Conservation (phyloP, 1,140 invertebrate species). For the Mactra quadrangularis region DNA sequence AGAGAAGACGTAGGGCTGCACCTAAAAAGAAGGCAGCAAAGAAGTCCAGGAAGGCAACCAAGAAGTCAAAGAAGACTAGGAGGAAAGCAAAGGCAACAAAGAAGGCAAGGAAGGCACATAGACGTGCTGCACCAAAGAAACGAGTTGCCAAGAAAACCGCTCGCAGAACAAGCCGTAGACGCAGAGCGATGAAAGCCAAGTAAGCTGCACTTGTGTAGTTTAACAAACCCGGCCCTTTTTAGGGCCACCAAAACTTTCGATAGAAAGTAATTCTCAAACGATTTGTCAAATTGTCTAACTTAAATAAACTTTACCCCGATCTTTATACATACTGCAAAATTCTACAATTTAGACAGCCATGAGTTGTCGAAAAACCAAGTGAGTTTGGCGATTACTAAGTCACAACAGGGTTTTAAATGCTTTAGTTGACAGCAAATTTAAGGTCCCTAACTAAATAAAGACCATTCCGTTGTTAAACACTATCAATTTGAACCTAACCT, state of each 20-base stretch:
- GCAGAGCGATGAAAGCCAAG: slow-evolving; percentile 33
- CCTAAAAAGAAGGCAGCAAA: slow-evolving; percentile 14
- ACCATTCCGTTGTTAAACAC: no score
- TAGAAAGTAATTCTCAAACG: background rate
- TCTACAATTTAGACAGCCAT: no score
- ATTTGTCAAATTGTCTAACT: no score
- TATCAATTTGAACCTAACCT: no score
- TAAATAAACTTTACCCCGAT: no score
- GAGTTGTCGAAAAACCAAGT: no score
- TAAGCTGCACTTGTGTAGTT: slow-evolving; percentile 52
- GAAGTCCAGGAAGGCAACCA: slow-evolving; percentile 18
- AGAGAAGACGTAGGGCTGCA: slow-evolving; percentile 11
- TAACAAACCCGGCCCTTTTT: slow-evolving; percentile 53
- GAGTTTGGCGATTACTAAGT: no score
- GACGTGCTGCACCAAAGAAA: slow-evolving; percentile 19
- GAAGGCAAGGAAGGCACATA: slow-evolving; percentile 10
- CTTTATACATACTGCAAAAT: no score
- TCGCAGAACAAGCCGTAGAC: slow-evolving; percentile 18
- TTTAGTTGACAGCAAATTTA: no score
- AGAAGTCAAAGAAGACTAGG: slow-evolving; percentile 17
- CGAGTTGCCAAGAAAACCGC: background rate
- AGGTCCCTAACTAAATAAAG: no score
- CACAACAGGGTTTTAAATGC: no score
- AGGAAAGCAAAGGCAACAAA: background rate
- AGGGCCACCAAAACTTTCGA: slow-evolving; percentile 41